Base-by-base conservation (phyloP, 2,113 vertebrate species). In the Dipodomys spectabilis region DNA sequence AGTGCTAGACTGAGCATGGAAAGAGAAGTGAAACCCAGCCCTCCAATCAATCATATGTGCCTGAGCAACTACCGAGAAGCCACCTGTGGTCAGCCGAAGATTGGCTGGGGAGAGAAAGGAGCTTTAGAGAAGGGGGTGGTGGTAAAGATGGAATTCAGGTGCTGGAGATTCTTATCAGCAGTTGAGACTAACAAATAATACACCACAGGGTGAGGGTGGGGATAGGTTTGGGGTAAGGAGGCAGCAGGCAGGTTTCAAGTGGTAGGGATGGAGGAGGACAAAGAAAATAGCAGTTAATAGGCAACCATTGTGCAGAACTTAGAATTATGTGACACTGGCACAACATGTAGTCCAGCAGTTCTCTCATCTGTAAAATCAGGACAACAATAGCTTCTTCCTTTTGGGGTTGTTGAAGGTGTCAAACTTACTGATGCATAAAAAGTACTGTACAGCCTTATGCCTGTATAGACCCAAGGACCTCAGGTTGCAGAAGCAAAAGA, bases 1-100 rank as follows among this genome's bases (percentile, higher is more conserved):
- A 93, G 90, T 93, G 49, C 82, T 96, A 82, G 85, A 71, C 84
- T 90, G 35, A 95, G 82, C 78, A 80, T 10, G n/a, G 82, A 94
- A 95, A 67, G 75, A 90, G 97, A 97, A 97, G 80, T 0, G 96
- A 97, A 96, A 97, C 92, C 15, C 23, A 96, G 96, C 90, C 15
- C 28, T 85, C 86, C 65, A 75, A 68, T 32, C 39, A 86, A 67
- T 94, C 71, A 77, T 80, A 86, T 69, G 44, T 90, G 74, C 62
- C 95, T 88, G 93, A 79, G 85, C 94, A 96, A 83, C 89, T 95
- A 86, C 65, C 86, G 65, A 95, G 80, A 94, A 92, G 84, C 94
- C 97, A 97, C 94, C 93, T 97, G 97, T 72, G 96, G 93, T 93
- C 95, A 90, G 87, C 67, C 93, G 78, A 96, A 82, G 53, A 32